These are phyloP conservation scores for Telenomus remus DNA, from an alignment of 1,140 invertebrate species.

Conservation along the genomic window DNA sequence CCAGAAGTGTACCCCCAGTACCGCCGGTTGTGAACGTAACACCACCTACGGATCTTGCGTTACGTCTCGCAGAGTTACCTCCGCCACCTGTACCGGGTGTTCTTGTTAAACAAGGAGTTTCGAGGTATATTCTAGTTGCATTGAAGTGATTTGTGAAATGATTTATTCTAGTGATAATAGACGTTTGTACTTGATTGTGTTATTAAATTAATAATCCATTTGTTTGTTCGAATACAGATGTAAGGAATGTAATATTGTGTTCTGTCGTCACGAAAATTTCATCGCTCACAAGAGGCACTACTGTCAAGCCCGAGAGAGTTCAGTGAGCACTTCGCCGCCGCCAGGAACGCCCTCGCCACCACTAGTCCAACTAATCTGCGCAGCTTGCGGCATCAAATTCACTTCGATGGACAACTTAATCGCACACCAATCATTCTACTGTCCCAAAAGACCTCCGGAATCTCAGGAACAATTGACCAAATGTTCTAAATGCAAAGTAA, in stretches of 20 bases:
- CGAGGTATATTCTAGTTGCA: conserved; percentile 57
- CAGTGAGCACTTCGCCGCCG: conserved; percentile 75
- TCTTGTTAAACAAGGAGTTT: conserved; percentile 81
- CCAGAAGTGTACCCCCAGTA: conserved; percentile 63
- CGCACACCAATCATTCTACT: conserved; percentile 96
- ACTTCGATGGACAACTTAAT: conserved; percentile 93
- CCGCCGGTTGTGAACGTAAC: conserved; percentile 58
- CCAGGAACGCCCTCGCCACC: conserved; percentile 75
- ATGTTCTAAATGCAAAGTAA: conserved; percentile 80
- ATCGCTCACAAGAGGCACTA: conserved; percentile 95
- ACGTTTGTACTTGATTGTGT: not conserved
- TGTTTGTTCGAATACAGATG: conserved; percentile 82
- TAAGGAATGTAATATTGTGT: conserved; percentile 97
- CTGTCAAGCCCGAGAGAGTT: conserved; percentile 85
- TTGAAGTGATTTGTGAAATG: too few relatives aligned
- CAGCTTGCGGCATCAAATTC: conserved; percentile 96
- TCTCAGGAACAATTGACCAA: conserved; percentile 76
- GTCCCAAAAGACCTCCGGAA: conserved; percentile 84
- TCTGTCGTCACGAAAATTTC: conserved; percentile 96
- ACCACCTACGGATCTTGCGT: conserved; percentile 77
- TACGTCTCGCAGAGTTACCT: conserved; percentile 80
- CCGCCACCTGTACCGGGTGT: conserved; percentile 81
- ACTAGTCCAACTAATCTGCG: conserved; percentile 88
- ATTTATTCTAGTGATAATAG: too few relatives aligned
- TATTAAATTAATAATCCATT: conserved; percentile 8